Conservation (phyloP, 1,140 invertebrate species). For the Periplaneta americana region DNA sequence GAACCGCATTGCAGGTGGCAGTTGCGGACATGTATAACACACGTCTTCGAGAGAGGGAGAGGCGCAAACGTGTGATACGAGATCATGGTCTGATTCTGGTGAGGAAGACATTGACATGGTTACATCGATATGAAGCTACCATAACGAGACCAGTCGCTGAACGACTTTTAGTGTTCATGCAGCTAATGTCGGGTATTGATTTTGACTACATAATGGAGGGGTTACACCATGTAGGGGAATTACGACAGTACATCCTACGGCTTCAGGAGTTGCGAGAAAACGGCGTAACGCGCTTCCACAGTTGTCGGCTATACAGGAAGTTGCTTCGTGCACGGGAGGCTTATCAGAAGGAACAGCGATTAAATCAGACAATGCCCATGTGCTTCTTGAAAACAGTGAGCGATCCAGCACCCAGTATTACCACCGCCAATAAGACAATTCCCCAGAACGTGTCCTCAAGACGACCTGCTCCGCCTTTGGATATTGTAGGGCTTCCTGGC, state of each 20-base stretch:
- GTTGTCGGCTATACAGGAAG: conserved; percentile 59
- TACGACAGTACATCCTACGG: conserved; percentile 54
- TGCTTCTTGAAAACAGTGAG: not conserved
- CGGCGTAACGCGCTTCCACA: conserved; percentile 61
- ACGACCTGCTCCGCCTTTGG: conserved; percentile 55
- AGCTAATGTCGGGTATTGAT: conserved; percentile 62
- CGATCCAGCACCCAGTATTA: not conserved
- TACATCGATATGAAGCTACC: conserved; percentile 58
- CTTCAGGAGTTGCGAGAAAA: conserved; percentile 62
- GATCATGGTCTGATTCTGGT: conserved; percentile 74
- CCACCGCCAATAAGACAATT: not conserved
- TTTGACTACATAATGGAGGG: conserved; percentile 76
- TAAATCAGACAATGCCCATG: not conserved
- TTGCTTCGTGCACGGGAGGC: conserved; percentile 54
- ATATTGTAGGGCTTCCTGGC: conserved; percentile 70
- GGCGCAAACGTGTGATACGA: conserved; percentile 65
- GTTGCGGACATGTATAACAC: conserved; percentile 64
- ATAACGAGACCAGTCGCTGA: conserved; percentile 42
- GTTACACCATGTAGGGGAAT: conserved; percentile 59
- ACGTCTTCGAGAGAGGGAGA: conserved; percentile 61
- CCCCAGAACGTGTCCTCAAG: conserved; percentile 23
- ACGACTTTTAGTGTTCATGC: conserved; percentile 62
- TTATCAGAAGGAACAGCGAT: conserved; percentile 43
- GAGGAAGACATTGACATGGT: conserved; percentile 52
- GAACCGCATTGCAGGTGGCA: conserved; percentile 57